phyloP scores from a whole-genome alignment of 2,797 vertebrate genomes.

The Scyliorhinus canicula region DNA sequence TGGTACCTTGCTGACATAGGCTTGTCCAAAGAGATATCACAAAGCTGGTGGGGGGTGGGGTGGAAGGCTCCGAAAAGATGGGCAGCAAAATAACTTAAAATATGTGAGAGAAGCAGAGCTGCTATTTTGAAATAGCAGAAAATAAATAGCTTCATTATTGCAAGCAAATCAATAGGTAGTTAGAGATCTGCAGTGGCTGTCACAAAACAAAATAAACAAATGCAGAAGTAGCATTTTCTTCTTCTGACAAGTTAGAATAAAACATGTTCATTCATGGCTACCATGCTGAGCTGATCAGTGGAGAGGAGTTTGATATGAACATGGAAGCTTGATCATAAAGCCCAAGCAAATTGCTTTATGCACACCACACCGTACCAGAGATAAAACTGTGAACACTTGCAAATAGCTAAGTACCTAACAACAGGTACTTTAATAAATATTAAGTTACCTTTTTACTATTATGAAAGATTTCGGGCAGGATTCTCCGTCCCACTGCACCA shows the following conservation, averaged over 20 bases:
- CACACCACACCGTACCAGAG: not conserved
- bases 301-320: not conserved
- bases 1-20: not conserved
- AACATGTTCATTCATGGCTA: not conserved
- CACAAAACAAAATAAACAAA: not conserved
- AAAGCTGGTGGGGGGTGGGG: too few relatives aligned
- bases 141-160: not conserved
- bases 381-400: not conserved
- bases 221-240: not conserved
- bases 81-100: not conserved
- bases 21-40: not conserved
- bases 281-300: not conserved
- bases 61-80: not conserved
- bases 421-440: not conserved
- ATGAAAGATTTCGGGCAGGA: not conserved
- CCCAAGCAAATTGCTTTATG: not conserved
- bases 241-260: not conserved
- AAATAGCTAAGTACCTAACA: not conserved
- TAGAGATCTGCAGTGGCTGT: not conserved
- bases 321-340: not conserved
- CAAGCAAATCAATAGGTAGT: slow-evolving; percentile 1
- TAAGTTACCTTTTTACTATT: not conserved
- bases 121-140: not conserved
- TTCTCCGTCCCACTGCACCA: too few relatives aligned
- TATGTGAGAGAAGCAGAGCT: not conserved